phyloP scores from a whole-genome alignment of 2,113 vertebrate species.

The Crypturellus undulatus region DNA sequence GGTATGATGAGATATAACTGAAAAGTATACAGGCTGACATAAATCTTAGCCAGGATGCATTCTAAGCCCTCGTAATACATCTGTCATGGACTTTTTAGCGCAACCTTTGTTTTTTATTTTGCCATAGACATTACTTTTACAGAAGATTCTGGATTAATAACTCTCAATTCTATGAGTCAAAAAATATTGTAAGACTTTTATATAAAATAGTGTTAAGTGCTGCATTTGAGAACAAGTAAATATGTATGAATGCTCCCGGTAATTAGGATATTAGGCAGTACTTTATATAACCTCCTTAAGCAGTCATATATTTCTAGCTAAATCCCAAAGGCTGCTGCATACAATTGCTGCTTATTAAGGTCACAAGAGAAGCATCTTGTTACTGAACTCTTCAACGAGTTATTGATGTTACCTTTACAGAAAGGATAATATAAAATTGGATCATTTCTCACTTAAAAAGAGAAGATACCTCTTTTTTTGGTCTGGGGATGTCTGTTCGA shows the following conservation, averaged over 20 bases:
- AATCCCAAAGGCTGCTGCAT: slow-evolving; percentile 58
- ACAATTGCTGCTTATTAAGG: slow-evolving; percentile 59
- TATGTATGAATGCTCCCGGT: slow-evolving; percentile 68
- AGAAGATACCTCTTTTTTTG: neutral
- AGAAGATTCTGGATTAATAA: slow-evolving; percentile 11
- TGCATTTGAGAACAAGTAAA: slow-evolving; percentile 65
- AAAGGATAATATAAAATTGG: neutral
- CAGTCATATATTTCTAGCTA: slow-evolving; percentile 62
- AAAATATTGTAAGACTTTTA: neutral
- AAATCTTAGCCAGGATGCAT: neutral
- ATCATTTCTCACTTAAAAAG: neutral
- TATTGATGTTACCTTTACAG: neutral
- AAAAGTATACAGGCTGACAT: neutral
- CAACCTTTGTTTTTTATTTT: neutral
- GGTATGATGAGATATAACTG: neutral
- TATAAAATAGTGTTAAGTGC: slow-evolving; percentile 33
- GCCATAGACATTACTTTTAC: neutral
- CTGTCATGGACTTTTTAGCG: neutral
- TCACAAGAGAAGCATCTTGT: slow-evolving; percentile 21
- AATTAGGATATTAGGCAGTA: slow-evolving; percentile 73
- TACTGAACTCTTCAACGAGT: slow-evolving; percentile 51
- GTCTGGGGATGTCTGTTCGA: neutral
- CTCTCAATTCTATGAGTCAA: neutral
- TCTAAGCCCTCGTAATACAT: neutral
- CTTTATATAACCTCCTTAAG: slow-evolving; percentile 64